These are phyloP conservation scores for Drosophila mimica DNA, from an alignment of 2,888 invertebrate genomes.

Conservation along the genomic window DNA sequence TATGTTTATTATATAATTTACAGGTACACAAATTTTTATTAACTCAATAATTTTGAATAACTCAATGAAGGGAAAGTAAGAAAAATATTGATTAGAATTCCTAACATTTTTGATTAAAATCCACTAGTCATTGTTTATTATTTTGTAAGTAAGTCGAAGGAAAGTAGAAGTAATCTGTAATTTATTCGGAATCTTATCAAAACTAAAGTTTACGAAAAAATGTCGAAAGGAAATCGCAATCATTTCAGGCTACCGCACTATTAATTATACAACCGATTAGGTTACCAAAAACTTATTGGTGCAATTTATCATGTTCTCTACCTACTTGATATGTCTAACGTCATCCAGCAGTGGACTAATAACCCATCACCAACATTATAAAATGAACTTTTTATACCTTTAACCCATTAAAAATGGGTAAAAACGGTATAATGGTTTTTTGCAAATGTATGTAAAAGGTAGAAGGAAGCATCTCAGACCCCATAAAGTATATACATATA, in stretches of 20 bases:
- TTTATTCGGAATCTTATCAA: background rate
- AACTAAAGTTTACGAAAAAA: background rate
- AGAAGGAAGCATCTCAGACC: too few species aligned
- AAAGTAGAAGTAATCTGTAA: background rate
- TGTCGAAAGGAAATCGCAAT: background rate
- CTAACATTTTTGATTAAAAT: too few species aligned
- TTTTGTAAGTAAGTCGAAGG: background rate
- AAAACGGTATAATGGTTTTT: too few species aligned
- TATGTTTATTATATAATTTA: too few species aligned
- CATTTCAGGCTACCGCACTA: background rate
- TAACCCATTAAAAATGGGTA: too few species aligned
- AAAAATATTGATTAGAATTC: background rate
- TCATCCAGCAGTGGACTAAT: slow-evolving; percentile 6
- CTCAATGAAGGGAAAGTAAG: background rate
- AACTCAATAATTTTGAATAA: background rate
- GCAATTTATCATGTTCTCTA: background rate
- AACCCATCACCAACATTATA: background rate
- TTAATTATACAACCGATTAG: slow-evolving; percentile 25
- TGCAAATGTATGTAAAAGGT: too few species aligned
- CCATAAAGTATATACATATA: too few species aligned
- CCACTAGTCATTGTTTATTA: background rate
- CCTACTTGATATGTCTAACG: slow-evolving; percentile 10
- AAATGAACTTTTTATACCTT: too few species aligned
- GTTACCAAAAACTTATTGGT: slow-evolving; percentile 9
- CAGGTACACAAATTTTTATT: too few species aligned